Evolutionary conservation across 2,797 vertebrate genomes (phyloP).

Genomic region (Gouania willdenowi): DNA sequence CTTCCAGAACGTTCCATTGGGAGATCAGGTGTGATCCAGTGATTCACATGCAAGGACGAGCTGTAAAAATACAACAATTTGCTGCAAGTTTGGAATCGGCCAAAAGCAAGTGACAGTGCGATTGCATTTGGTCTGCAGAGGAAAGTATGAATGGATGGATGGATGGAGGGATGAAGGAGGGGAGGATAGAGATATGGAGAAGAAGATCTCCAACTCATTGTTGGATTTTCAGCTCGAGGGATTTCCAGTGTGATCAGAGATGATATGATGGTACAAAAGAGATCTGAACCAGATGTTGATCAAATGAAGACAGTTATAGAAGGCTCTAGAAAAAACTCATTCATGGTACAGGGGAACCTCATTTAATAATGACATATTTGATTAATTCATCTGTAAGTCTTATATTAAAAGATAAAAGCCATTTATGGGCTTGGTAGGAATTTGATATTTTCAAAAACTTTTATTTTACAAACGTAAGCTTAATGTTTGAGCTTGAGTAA

Average conservation of each 20-base stretch:
- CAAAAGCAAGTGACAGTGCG: slow-evolving; percentile 38
- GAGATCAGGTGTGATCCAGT: slow-evolving; percentile 27
- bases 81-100: slow-evolving; percentile 31
- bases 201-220: slow-evolving; percentile 31
- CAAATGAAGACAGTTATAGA: too few species aligned
- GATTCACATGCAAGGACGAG: slow-evolving; percentile 59
- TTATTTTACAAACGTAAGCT: too few species aligned
- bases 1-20: slow-evolving; percentile 16
- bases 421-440: too few species aligned
- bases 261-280: slow-evolving; percentile 20
- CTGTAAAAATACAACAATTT: slow-evolving; percentile 35
- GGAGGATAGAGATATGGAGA: slow-evolving; percentile 33
- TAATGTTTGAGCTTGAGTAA: too few species aligned
- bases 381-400: too few species aligned
- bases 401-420: too few species aligned
- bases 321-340: too few species aligned
- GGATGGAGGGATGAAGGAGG: slow-evolving; percentile 14
- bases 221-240: slow-evolving; percentile 23
- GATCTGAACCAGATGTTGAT: too few species aligned
- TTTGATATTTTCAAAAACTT: too few species aligned
- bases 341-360: too few species aligned
- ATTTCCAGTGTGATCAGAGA: slow-evolving; percentile 28
- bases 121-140: slow-evolving; percentile 33
- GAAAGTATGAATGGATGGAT: not conserved
- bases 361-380: too few species aligned